Evolutionary conservation across 2,888 invertebrate species (phyloP).

Genomic region (Pyrrhosoma nymphula): DNA sequence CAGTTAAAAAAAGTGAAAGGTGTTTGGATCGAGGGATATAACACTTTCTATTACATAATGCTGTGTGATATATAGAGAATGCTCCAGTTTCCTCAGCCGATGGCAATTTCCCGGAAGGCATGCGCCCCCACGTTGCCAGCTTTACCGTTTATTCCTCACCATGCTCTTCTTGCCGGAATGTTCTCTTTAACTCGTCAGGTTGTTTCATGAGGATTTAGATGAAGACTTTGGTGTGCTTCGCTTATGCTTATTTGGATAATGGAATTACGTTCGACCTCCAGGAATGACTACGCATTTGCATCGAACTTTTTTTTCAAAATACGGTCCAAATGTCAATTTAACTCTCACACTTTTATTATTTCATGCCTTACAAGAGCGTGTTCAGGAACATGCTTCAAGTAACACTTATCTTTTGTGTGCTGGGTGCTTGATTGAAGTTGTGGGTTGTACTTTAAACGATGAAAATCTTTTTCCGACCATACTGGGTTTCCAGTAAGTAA

Average conservation of each 20-base stretch:
- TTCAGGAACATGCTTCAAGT: too few relatives aligned
- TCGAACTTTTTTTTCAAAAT: neutral
- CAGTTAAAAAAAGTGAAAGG: slow-evolving; percentile 57
- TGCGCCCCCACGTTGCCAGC: slow-evolving; percentile 33
- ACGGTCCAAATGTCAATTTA: neutral
- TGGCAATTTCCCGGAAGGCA: slow-evolving; percentile 46
- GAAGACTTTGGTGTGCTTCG: slow-evolving; percentile 5
- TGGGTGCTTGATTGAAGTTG: too few relatives aligned
- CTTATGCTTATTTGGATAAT: neutral
- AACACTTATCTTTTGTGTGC: too few relatives aligned
- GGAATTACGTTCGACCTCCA: slow-evolving; percentile 10
- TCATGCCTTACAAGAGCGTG: too few relatives aligned
- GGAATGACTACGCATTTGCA: neutral
- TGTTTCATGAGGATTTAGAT: neutral
- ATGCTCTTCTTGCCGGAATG: neutral
- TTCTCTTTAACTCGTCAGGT: neutral
- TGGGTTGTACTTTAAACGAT: too few relatives aligned
- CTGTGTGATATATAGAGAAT: slow-evolving; percentile 24
- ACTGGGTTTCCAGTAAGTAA: too few relatives aligned
- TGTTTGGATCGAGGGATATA: neutral
- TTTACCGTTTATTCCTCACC: neutral
- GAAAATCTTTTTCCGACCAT: too few relatives aligned
- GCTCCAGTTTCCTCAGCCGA: slow-evolving; percentile 8
- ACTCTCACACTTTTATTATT: too few relatives aligned
- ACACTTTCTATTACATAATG: slow-evolving; percentile 59